Evolutionary conservation across 2,113 vertebrate species (phyloP).

Genomic region (Artemisiospiza belli): DNA sequence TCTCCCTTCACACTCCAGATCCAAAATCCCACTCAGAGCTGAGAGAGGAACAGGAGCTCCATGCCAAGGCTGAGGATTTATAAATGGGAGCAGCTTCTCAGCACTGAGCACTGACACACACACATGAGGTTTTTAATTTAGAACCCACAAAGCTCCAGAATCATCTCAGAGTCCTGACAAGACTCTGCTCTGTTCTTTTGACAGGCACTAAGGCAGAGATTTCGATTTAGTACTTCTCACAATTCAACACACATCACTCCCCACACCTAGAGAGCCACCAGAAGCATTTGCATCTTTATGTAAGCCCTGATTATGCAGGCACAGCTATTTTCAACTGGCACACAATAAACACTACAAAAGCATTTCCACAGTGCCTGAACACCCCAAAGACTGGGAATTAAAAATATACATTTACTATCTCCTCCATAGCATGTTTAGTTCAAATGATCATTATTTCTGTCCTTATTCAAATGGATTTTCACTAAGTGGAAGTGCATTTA

Average conservation of each 20-base stretch:
- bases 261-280: neutral
- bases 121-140: neutral
- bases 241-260: neutral
- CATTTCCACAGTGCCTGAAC: neutral
- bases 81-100: neutral
- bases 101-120: neutral
- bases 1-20: constrained; percentile 15
- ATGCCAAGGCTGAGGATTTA: constrained; percentile 12
- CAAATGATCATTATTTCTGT: neutral
- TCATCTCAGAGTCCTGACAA: neutral
- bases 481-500: neutral
- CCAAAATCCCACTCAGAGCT: constrained; percentile 28
- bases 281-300: constrained; percentile 23
- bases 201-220: neutral
- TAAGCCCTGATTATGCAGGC: constrained; percentile 25
- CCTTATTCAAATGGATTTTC: neutral
- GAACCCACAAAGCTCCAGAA: neutral
- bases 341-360: constrained; percentile 2
- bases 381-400: neutral
- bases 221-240: neutral
- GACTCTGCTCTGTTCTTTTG: neutral
- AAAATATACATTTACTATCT: neutral
- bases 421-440: neutral
- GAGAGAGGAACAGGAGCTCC: neutral
- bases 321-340: neutral